Percentiles rank a stretch among this genome's conserved stretches.
phyloP scores from a whole-genome alignment of 1,140 invertebrate genomes.

The Drosophila oshimai region DNA sequence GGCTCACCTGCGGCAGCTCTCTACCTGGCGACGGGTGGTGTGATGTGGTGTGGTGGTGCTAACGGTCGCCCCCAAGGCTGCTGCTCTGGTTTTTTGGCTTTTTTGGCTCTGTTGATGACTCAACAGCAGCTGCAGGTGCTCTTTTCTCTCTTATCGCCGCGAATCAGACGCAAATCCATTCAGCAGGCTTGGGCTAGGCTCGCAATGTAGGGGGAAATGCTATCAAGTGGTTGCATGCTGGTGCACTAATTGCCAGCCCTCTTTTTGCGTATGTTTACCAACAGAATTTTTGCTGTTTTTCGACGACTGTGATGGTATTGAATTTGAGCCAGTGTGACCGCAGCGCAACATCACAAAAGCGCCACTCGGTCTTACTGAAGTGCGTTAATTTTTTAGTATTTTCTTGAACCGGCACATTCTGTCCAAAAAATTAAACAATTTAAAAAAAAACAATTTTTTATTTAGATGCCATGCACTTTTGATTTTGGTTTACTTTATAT shows the following conservation, averaged over 20 bases:
- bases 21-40: neutral
- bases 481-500: too few species aligned
- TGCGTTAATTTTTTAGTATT: too few species aligned
- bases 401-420: too few species aligned
- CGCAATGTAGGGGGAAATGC: neutral
- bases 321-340: neutral
- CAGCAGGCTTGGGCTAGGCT: neutral
- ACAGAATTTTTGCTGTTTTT: conserved; percentile 28
- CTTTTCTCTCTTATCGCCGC: neutral
- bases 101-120: conserved; percentile 59
- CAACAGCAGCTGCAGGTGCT: conserved; percentile 51
- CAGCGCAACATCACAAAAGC: neutral
- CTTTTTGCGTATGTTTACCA: conserved; percentile 16
- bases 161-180: conserved; percentile 17
- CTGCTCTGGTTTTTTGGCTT: conserved; percentile 20
- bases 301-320: conserved; percentile 17
- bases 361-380: too few species aligned
- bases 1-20: conserved; percentile 59
- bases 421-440: too few species aligned
- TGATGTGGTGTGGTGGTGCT: conserved; percentile 4
- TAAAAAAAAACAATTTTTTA: too few species aligned
- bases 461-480: too few species aligned
- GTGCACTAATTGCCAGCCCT: conserved; percentile 4
- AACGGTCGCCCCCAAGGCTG: conserved; percentile 36
- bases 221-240: conserved; percentile 33